These are phyloP conservation scores for Podarcis raffonei DNA, from an alignment of 2,113 vertebrate genomes.

Conservation along the genomic window DNA sequence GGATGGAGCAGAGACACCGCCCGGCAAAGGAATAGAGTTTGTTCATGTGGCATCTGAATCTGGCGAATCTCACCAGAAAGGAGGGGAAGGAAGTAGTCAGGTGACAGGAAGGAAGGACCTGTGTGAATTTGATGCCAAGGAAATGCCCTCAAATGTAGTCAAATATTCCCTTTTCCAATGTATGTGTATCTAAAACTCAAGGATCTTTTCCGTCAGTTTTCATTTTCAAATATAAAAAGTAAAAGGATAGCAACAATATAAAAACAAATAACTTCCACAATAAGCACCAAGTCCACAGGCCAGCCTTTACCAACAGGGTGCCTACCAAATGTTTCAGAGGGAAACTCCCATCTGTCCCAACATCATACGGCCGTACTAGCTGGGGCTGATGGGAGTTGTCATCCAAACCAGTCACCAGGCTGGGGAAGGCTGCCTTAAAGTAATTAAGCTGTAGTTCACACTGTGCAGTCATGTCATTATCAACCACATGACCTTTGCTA, in stretches of 20 bases:
- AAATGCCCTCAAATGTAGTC: not conserved
- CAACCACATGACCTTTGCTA: not conserved
- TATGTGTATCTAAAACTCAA: not conserved
- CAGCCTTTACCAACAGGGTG: not conserved
- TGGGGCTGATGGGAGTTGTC: too few relatives aligned
- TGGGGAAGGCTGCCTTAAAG: not conserved
- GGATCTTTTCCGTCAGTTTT: not conserved
- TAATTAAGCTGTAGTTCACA: not conserved
- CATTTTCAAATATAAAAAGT: not conserved
- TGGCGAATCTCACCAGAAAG: not conserved
- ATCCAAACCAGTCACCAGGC: not conserved
- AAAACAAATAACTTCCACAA: not conserved
- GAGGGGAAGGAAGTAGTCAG: not conserved
- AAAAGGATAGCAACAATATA: not conserved
- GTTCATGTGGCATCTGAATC: too few relatives aligned
- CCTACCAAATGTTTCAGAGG: too few relatives aligned
- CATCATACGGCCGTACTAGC: too few relatives aligned
- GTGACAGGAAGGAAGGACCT: too few relatives aligned
- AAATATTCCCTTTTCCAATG: not conserved
- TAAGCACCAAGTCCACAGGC: not conserved
- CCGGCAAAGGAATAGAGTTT: not conserved
- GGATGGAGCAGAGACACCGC: not conserved
- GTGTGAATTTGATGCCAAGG: not conserved
- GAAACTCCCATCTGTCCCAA: too few relatives aligned
- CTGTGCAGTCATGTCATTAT: fast-evolving